Percentiles rank a stretch among this genome's conserved stretches.
phyloP scores from a whole-genome alignment of 2,113 vertebrate genomes.

The Propithecus coquereli region DNA sequence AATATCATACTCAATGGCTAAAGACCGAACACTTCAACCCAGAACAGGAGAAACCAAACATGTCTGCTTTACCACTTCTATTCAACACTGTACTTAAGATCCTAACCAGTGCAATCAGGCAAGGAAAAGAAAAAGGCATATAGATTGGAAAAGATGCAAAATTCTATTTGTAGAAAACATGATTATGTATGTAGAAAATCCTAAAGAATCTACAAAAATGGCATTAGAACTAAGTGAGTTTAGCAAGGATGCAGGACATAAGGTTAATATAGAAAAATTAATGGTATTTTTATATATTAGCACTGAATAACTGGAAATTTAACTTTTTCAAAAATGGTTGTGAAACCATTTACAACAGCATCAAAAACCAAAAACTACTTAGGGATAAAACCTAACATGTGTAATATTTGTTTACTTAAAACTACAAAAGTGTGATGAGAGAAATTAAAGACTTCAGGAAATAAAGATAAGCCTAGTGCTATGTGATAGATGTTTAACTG shows the following conservation, averaged over 20 bases:
- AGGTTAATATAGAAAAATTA: neutral
- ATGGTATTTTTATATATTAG: neutral
- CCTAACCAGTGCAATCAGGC: neutral
- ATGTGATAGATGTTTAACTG: neutral
- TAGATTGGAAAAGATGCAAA: neutral
- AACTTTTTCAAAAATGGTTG: neutral
- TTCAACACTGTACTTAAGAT: neutral
- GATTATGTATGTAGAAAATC: neutral
- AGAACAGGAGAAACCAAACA: neutral
- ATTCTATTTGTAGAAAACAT: neutral
- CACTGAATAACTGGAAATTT: neutral
- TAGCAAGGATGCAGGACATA: neutral
- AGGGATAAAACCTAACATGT: neutral
- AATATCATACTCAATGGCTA: neutral
- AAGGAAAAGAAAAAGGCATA: neutral
- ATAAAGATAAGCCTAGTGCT: neutral
- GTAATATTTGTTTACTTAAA: neutral
- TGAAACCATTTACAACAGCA: neutral
- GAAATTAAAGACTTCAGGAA: neutral
- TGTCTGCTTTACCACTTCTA: neutral
- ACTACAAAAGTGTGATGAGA: neutral
- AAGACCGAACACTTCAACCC: neutral
- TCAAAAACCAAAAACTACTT: neutral
- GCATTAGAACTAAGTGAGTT: neutral
- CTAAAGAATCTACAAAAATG: neutral